Base-by-base conservation (phyloP, 2,888 invertebrate species). In the Itoplectis maculator region DNA sequence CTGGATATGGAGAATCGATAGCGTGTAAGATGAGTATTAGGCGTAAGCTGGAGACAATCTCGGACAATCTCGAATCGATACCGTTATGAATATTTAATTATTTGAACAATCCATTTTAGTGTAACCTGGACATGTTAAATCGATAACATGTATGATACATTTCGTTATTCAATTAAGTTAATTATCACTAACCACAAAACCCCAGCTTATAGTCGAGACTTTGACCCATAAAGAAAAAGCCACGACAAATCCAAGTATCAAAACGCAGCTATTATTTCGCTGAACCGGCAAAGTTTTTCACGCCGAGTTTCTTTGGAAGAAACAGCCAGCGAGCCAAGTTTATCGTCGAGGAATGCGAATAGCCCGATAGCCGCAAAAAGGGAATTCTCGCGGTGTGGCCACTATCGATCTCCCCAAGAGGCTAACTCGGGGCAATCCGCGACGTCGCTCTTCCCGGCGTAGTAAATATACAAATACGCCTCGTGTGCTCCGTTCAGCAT, bases 381-480 rank as follows among this genome's bases (percentile, higher is more conserved):
- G 54, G 51, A 54, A 65, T 74, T 72, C 15, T 42, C n/a, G 51
- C 40, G 42, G 42, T 63, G 51, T 74, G 18, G 20, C n/a, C 23
- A 61, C 42, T 54, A 74, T 65, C 74, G 74, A 74, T 74, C 42
- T 42, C 42, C 29, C 51, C 11, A 18, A 20, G 54, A 54, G 54
- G 69, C 15, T 40, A 56, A 51, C 54, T 40, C 37, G 40, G 69
- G 15, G 20, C 37, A 54, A 69, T 69, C 69, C 40, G 69, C 40
- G 69, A 69, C 69, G 40, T 69, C 69, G 69, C 69, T 29, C 69
- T 37, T 20, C 54, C 13, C 18, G 11, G 5, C 7, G 37, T 15
- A 1, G 18, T 37, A n/a, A n/a, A n/a, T n/a, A n/a, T n/a, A 15
- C 15, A 37, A n/a, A 29, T 37, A 7, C n/a, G 6, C 15, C 0